Base-by-base conservation (phyloP, 2,113 vertebrate species). In the Barnardius zonarius region DNA sequence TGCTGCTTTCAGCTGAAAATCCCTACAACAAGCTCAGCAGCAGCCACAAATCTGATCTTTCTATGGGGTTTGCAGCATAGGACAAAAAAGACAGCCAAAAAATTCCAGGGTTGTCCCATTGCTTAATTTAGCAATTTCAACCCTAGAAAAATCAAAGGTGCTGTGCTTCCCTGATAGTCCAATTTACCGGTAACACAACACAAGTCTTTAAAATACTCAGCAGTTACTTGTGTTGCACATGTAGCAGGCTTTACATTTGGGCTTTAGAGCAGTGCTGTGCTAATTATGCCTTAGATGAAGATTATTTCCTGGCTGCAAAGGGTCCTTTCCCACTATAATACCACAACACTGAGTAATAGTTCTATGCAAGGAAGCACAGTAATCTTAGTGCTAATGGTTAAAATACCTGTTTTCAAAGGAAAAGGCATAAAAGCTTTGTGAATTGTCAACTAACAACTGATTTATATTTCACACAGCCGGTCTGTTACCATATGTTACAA, bases 1-100 rank as follows among this genome's bases (percentile, higher is more conserved):
- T 85, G 92, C 93, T 55, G 33, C 78, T 83, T 94, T 95, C 70
- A 84, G 95, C 67, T 80, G 76, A 77, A 94, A 97, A 97, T 54
- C 86, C 85, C 90, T 93, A 90, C 82, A 82, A 83, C 31, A 63
- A 96, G 83, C 83, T 69, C 20, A 52, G 93, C 35, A 79, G 74
- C 74, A 55, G 76, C 52, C 31, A 63, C 23, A 67, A 33, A 86
- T 91, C 86, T 68, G 66, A 95, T 82, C 76, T 92, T 95, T 88
- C 89, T 69, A 31, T 0, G 76, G 62, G 69, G 52, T 72, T 87
- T 85, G 72, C 72, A 92, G 74, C 85, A 31, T 1, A 66, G n/a
- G 68, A 85, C 55, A 68, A 92, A 83, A 77, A 48, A 90, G 80
- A 94, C 1, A 12, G 39, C 72, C 4, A 41, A n/a, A 54, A 46